Evolutionary conservation across 2,113 vertebrate species (phyloP).

Genomic region (Eptatretus burgeri): DNA sequence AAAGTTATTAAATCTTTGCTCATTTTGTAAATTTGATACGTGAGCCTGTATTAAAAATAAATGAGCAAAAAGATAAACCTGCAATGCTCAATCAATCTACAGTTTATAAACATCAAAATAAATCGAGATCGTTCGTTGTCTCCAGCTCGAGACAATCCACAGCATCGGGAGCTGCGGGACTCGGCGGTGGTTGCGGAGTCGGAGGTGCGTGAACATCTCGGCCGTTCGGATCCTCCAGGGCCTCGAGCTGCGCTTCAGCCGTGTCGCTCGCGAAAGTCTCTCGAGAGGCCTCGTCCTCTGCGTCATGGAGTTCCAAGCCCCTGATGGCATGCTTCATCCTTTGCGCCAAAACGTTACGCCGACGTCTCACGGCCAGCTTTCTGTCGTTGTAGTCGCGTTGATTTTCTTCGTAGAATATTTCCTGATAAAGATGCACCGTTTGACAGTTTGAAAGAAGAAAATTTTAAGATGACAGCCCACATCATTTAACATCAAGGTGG

Average conservation of each 20-base stretch:
- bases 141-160: conserved; percentile 57
- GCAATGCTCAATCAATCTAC: not conserved
- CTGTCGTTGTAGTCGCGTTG: conserved; percentile 46
- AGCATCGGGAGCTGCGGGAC: conserved; percentile 20
- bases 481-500: conserved; percentile 6
- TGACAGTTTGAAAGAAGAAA: too few relatives aligned
- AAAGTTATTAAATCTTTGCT: not conserved
- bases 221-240: conserved; percentile 43
- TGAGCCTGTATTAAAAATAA: not conserved
- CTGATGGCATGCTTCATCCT: conserved; percentile 88
- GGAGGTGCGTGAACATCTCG: conserved; percentile 15
- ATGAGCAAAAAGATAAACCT: not conserved
- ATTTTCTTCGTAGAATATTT: conserved; percentile 57
- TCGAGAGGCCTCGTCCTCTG: conserved; percentile 48
- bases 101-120: conserved; percentile 24
- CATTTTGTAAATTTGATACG: not conserved
- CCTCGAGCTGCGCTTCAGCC: conserved; percentile 49
- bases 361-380: conserved; percentile 63
- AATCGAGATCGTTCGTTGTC: conserved; percentile 41
- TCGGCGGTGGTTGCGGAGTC: conserved; percentile 1
- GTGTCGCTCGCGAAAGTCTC: conserved; percentile 93
- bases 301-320: conserved; percentile 60
- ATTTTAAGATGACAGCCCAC: too few relatives aligned
- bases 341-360: conserved; percentile 43
- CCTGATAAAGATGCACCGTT: conserved; percentile 14